Percentiles rank a stretch among this genome's conserved stretches.
Evolutionary conservation across 2,113 vertebrate genomes (phyloP).

Genomic region (Fregetta grallaria): DNA sequence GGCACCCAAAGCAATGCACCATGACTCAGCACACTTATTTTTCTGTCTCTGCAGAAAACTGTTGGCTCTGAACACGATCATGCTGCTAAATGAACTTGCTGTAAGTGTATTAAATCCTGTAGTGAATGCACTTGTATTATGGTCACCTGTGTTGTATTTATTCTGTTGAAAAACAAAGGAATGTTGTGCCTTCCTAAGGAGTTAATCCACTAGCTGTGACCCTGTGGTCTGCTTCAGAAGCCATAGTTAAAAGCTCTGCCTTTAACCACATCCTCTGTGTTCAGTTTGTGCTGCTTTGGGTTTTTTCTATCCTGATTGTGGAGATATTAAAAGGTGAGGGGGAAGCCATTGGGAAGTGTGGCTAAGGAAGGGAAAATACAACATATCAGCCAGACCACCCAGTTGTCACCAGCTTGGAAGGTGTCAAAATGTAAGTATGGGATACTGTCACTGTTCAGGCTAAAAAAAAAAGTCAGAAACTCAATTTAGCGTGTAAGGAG

Average conservation of each 20-base stretch:
- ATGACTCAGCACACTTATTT: background rate
- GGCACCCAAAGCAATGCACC: background rate
- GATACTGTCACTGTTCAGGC: background rate
- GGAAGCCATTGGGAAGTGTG: background rate
- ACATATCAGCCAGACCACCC: background rate
- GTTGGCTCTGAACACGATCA: background rate
- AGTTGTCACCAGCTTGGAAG: background rate
- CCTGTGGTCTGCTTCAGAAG: constrained; percentile 1
- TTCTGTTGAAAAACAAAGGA: background rate
- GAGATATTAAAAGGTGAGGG: constrained; percentile 15
- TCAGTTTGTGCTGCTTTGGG: background rate
- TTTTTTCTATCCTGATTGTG: background rate
- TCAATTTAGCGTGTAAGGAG: background rate
- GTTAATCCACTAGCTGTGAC: background rate
- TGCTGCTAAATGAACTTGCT: background rate
- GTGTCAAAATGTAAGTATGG: background rate
- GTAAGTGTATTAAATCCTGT: background rate
- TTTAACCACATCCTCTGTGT: constrained; percentile 21
- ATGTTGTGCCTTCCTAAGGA: background rate
- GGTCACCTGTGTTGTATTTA: background rate
- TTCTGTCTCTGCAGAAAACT: background rate
- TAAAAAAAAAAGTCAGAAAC: background rate
- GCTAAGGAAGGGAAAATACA: background rate
- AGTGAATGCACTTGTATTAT: background rate
- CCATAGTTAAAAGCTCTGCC: background rate